Evolutionary conservation across 2,888 invertebrate genomes (phyloP), one percentile per base, ranked within the genome.

Genomic region (Nebria salina): DNA sequence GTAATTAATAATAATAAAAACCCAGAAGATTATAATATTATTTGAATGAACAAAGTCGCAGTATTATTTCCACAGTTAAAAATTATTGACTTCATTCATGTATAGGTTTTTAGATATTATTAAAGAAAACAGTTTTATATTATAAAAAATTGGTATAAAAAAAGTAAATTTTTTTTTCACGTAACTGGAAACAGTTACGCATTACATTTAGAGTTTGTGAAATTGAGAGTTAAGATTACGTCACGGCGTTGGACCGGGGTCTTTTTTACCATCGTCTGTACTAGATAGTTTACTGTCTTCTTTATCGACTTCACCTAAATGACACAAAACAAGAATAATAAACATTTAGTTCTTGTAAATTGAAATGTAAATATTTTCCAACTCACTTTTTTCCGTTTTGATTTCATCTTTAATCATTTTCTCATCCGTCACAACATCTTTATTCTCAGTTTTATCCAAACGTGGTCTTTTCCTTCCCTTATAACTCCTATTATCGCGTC

Each of bases 381-480:
- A 85, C 89, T 88, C 84, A 94, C 94, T 89, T 87, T 89, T 89
- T 78, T 89, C 89, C 43, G 86, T 82, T 90, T 94, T 94, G 77
- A 89, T 85, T 83, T 94, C 94, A 84, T 94, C 94, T 86, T 94
- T 94, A 5, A 90, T 83, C 8, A 83, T 76, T 84, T 89, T 89
- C 13, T 87, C 87, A 68, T 89, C 89, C 26, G 86, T 85, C 1
- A 82, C 83, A 34, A 82, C 83, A 68, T 89, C 89, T 83, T 89
- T 89, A 77, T 83, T 85, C 42, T 88, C 88, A 2, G 83, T 83
- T 83, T 89, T 95, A 87, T 95, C 95, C 81, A 95, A 90, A 1
- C 95, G 92, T 77, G 95, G 95, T 0, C 95, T 90, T 88, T 95
- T 95, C 83, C 95, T 91, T 75, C 90, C 87, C 83, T 89, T 89